phyloP scores from a whole-genome alignment of 2,113 vertebrate species.

The Speoplatyrhinus poulsoni region DNA sequence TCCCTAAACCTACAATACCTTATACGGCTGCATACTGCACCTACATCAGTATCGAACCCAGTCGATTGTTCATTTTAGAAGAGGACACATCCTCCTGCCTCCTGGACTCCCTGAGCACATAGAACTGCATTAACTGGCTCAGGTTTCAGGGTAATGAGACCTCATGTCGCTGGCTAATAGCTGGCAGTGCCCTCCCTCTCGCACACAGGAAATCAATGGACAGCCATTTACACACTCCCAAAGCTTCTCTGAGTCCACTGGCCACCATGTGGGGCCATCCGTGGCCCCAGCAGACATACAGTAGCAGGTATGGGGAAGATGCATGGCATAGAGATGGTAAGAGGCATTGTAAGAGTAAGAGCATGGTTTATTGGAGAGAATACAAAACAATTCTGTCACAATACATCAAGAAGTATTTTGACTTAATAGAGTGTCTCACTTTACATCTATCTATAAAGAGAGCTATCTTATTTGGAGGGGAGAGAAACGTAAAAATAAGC shows the following conservation, averaged over 20 bases:
- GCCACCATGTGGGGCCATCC: slow-evolving; percentile 20
- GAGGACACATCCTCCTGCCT: neutral
- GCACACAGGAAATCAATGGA: slow-evolving; percentile 58
- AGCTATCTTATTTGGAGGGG: neutral
- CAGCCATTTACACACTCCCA: slow-evolving; percentile 51
- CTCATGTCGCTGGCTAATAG: slow-evolving; percentile 58
- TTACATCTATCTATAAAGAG: neutral
- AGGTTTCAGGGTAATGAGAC: slow-evolving; percentile 31
- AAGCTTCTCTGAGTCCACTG: slow-evolving; percentile 36
- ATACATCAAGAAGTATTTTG: no score
- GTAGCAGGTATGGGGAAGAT: slow-evolving; percentile 4
- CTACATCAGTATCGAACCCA: neutral
- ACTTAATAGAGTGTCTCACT: no score
- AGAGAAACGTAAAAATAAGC: slow-evolving; percentile 21
- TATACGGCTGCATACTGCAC: no score
- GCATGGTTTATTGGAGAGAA: neutral
- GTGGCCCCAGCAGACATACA: slow-evolving; percentile 4
- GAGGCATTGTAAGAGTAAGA: neutral
- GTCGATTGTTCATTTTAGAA: neutral
- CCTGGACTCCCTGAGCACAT: slow-evolving; percentile 16
- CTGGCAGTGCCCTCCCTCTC: slow-evolving; percentile 27
- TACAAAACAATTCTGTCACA: neutral
- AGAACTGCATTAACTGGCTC: slow-evolving; percentile 56
- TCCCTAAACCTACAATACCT: no score
- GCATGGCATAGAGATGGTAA: slow-evolving; percentile 15